phyloP scores from a whole-genome alignment of 2,888 invertebrate species.

The Drosophila putrida region DNA sequence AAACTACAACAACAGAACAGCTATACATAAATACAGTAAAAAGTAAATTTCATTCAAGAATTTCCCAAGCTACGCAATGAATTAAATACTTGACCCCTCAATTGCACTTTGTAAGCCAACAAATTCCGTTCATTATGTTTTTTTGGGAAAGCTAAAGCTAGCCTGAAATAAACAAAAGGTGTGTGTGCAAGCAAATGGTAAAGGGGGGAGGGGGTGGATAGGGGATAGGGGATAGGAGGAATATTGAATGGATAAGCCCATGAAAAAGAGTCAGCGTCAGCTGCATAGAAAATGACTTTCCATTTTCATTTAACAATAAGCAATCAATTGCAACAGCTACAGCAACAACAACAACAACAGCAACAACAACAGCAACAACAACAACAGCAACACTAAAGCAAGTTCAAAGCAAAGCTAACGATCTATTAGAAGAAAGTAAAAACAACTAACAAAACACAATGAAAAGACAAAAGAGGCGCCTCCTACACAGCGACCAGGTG shows the following conservation, averaged over 20 bases:
- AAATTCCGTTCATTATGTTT: slow-evolving; percentile 37
- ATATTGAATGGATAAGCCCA: slow-evolving; percentile 23
- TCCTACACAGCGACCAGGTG: slow-evolving; percentile 62
- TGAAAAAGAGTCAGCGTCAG: slow-evolving; percentile 50
- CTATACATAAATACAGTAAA: background rate
- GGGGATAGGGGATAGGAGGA: no score
- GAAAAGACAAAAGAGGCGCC: slow-evolving; percentile 59
- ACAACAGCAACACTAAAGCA: slow-evolving; percentile 36
- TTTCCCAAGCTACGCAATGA: slow-evolving; percentile 24
- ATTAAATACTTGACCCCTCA: slow-evolving; percentile 27
- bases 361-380: slow-evolving; percentile 19
- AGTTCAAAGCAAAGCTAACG: slow-evolving; percentile 79
- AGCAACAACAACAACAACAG: slow-evolving; percentile 28
- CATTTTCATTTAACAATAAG: slow-evolving; percentile 81
- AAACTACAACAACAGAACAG: slow-evolving; percentile 19
- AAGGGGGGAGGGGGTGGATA: slow-evolving; percentile 2
- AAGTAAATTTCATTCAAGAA: slow-evolving; percentile 38
- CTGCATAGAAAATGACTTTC: slow-evolving; percentile 75
- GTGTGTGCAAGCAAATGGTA: background rate
- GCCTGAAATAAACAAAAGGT: slow-evolving; percentile 3
- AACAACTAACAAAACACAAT: slow-evolving; percentile 66
- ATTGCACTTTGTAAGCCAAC: slow-evolving; percentile 14
- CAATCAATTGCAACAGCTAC: slow-evolving; percentile 67
- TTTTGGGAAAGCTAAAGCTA: slow-evolving; percentile 45
- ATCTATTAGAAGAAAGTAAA: slow-evolving; percentile 81